These are phyloP conservation scores for Drosophila macrothrix DNA, from an alignment of 2,888 invertebrate species.

Conservation along the genomic window DNA sequence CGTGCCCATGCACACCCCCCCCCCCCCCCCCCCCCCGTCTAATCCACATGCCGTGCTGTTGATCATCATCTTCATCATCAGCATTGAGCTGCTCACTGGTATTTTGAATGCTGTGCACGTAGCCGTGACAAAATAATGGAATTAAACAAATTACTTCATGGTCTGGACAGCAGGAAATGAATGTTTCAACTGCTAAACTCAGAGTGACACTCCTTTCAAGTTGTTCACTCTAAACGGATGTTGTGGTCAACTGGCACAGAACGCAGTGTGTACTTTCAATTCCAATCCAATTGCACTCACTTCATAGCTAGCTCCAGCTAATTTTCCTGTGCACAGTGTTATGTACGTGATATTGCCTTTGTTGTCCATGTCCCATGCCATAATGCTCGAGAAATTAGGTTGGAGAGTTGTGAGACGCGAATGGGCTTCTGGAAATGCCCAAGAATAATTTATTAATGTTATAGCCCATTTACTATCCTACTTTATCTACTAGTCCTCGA, in stretches of 20 bases:
- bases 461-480: neutral
- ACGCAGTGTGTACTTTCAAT: constrained; percentile 6
- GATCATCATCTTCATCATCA: constrained; percentile 14
- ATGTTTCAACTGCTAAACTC: constrained; percentile 53
- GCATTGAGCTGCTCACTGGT: constrained; percentile 6
- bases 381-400: neutral
- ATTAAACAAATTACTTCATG: constrained; percentile 77
- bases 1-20: constrained; percentile 19
- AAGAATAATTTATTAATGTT: neutral
- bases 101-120: constrained; percentile 72
- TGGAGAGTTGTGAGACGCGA: neutral
- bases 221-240: constrained; percentile 28
- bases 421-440: neutral
- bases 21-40: constrained; percentile 19
- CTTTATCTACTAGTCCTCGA: neutral
- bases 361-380: neutral
- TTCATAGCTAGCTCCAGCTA: constrained; percentile 16
- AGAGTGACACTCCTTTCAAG: constrained; percentile 22
- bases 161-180: constrained; percentile 70
- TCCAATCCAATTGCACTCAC: constrained; percentile 32
- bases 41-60: constrained; percentile 20
- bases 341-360: constrained; percentile 47
- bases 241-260: constrained; percentile 25
- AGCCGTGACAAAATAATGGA: constrained; percentile 64
- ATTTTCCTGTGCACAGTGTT: constrained; percentile 21